These are phyloP conservation scores for Luperina nickerlii DNA, from an alignment of 2,888 invertebrate species.

Conservation along the genomic window DNA sequence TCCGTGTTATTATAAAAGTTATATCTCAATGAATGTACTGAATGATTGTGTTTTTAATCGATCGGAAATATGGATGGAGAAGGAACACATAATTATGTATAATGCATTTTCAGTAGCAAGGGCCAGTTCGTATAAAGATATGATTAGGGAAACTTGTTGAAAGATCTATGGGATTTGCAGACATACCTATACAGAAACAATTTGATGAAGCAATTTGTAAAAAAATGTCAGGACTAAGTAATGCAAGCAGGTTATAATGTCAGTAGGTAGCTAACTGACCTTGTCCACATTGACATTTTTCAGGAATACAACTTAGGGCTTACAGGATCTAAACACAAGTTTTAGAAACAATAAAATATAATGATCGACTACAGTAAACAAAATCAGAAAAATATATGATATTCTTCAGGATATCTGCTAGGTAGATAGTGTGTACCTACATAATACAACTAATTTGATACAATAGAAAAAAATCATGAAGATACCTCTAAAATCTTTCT, in stretches of 20 bases:
- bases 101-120: constrained; percentile 30
- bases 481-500: no score
- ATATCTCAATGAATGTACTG: constrained; percentile 79
- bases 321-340: no score
- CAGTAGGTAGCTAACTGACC: background rate
- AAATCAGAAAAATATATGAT: no score
- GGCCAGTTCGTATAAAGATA: constrained; percentile 17
- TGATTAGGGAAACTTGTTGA: constrained; percentile 11
- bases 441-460: no score
- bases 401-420: no score
- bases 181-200: background rate
- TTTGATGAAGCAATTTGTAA: background rate
- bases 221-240: background rate
- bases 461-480: no score
- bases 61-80: constrained; percentile 42
- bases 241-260: background rate
- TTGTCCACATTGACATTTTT: background rate
- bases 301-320: background rate
- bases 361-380: no score
- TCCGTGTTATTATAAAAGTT: constrained; percentile 80
- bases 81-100: constrained; percentile 32
- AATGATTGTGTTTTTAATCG: constrained; percentile 68
- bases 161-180: background rate
- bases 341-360: no score
- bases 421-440: no score